These are phyloP conservation scores for Malurus splendens DNA, from an alignment of 2,797 vertebrate species.

Conservation along the genomic window DNA sequence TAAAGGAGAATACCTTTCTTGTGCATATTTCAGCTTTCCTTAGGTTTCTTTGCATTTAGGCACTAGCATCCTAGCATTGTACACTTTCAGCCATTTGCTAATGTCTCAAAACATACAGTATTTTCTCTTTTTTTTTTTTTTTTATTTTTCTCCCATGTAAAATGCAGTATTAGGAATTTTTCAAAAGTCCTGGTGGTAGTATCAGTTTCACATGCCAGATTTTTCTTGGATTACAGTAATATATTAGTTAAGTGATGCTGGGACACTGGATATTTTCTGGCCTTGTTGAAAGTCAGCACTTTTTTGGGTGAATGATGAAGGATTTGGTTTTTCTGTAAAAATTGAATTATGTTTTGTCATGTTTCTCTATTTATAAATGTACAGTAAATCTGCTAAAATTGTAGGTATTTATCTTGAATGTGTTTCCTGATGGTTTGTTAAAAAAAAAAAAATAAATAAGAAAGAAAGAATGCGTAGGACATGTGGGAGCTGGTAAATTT, in stretches of 20 bases:
- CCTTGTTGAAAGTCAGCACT: constrained; percentile 73
- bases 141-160: background rate
- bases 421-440: constrained; percentile 53
- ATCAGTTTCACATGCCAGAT: constrained; percentile 12
- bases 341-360: constrained; percentile 49
- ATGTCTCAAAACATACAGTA: background rate
- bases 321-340: constrained; percentile 51
- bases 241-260: constrained; percentile 26
- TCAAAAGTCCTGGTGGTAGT: constrained; percentile 1
- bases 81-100: constrained; percentile 11
- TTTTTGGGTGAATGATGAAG: constrained; percentile 65
- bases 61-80: background rate
- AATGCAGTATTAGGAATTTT: constrained; percentile 8
- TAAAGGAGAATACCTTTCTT: constrained; percentile 13
- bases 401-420: constrained; percentile 50
- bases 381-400: constrained; percentile 54
- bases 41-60: constrained; percentile 28
- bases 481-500: constrained; percentile 52
- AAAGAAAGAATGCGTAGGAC: constrained; percentile 3
- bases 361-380: constrained; percentile 69
- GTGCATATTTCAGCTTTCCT: constrained; percentile 33
- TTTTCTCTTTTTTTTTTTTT: background rate
- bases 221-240: constrained; percentile 6
- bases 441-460: background rate
- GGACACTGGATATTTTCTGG: constrained; percentile 62